Base-by-base conservation (phyloP, 2,797 vertebrate species). In the Cryptoblepharus egeriae region DNA sequence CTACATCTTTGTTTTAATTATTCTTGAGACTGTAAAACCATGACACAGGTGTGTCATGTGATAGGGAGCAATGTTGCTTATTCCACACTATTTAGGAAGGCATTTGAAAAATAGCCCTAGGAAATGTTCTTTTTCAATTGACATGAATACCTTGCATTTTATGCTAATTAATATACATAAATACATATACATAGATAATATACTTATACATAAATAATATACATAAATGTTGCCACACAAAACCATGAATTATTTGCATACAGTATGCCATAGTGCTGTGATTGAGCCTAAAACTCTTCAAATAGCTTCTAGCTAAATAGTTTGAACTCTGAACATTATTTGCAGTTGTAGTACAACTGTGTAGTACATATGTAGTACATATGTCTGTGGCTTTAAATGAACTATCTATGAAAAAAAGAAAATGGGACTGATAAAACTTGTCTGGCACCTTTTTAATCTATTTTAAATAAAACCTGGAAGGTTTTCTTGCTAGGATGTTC, bases 41-140 rank as follows among this genome's bases (percentile, higher is more conserved):
- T 73, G 76, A n/a, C 61, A 79, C 70, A 69, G 74, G 70, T 60
- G 13, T 77, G 42, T 39, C 57, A 70, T 60, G 13, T 77, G 42
- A n/a, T 42, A 70, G 71, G 57, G 30, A 45, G 61, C n/a, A 73
- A 60, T 74, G 52, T 79, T 49, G 45, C 45, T 12, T 49, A 10
- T 49, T 49, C 45, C n/a, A 32, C 13, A 28, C 24, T 74, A 16
- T 77, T 6, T 26, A 45, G 26, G 60, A n/a, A 39, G 26, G 4
- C 24, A 1, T 2, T 37, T 67, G n/a, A 84, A 30, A 74, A 60
- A 74, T 39, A 65, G 39, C 24, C 61, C 42, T 45, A 16, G 52
- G 26, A 77, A 82, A 77, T 22, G 8, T 49, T 28, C 18, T 52
- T 26, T 67, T 74, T n/a, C 67, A 69, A 9, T 80, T 64, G 69